These are phyloP conservation scores for Drosophila aff. DNA, from an alignment of 1,140 invertebrate genomes.

Conservation along the genomic window DNA sequence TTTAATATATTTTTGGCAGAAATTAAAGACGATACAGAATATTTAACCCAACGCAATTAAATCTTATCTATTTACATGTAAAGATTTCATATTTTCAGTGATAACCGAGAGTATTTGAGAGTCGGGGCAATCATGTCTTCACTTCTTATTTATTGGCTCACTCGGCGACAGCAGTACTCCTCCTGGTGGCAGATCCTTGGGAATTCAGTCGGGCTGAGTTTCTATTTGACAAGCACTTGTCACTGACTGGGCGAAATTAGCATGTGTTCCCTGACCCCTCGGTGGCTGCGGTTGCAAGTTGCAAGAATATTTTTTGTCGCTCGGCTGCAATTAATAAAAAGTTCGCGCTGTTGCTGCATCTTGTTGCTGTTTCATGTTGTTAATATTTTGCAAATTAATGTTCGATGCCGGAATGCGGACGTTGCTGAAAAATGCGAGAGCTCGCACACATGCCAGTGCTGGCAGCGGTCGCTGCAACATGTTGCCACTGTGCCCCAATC, in stretches of 20 bases:
- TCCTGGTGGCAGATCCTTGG: slow-evolving; percentile 23
- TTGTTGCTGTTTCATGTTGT: slow-evolving; percentile 65
- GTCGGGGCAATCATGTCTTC: slow-evolving; percentile 17
- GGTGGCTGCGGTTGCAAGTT: slow-evolving; percentile 30
- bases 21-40: too few relatives aligned
- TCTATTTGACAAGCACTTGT: slow-evolving; percentile 70
- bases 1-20: too few relatives aligned
- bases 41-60: not conserved
- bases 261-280: slow-evolving; percentile 15
- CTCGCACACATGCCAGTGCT: slow-evolving; percentile 16
- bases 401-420: slow-evolving; percentile 80
- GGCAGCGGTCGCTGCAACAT: slow-evolving; percentile 29
- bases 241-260: slow-evolving; percentile 58
- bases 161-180: slow-evolving; percentile 25
- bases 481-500: slow-evolving; percentile 39
- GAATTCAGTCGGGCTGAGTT: slow-evolving; percentile 14
- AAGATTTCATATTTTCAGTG: not conserved
- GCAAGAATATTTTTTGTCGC: slow-evolving; percentile 66
- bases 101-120: not conserved
- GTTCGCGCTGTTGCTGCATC: slow-evolving; percentile 62
- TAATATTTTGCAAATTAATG: slow-evolving; percentile 82
- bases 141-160: slow-evolving; percentile 68
- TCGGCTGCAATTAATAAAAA: slow-evolving; percentile 79
- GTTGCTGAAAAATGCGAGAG: slow-evolving; percentile 36
- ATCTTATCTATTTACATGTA: not conserved